Evolutionary conservation across 2,888 invertebrate genomes (phyloP).

Genomic region (Cactoblastis cactorum): DNA sequence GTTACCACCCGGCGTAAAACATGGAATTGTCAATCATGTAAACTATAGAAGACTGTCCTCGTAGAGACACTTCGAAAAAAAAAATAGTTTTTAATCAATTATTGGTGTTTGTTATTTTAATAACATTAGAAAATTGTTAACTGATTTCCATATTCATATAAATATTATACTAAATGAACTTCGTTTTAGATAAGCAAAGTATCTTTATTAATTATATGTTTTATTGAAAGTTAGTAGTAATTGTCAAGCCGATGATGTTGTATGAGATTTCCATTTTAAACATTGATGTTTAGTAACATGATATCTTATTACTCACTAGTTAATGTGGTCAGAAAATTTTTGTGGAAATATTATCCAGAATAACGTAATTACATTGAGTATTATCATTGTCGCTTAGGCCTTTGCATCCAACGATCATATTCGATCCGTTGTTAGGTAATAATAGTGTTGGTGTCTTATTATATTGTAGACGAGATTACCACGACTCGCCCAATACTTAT

Average conservation of each 20-base stretch:
- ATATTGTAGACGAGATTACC: slow-evolving; percentile 39
- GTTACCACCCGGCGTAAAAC: slow-evolving; percentile 72
- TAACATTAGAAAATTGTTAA: slow-evolving; percentile 60
- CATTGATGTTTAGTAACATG: slow-evolving; percentile 53
- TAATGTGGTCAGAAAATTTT: slow-evolving; percentile 47
- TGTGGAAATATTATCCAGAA: slow-evolving; percentile 48
- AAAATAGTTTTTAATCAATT: slow-evolving; percentile 46
- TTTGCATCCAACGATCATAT: slow-evolving; percentile 33
- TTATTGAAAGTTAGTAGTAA: slow-evolving; percentile 51
- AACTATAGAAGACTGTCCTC: slow-evolving; percentile 34
- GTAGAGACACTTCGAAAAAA: slow-evolving; percentile 32
- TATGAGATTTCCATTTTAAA: slow-evolving; percentile 56
- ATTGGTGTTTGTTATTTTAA: slow-evolving; percentile 64
- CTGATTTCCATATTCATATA: slow-evolving; percentile 48
- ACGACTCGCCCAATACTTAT: slow-evolving; percentile 44
- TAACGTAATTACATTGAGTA: slow-evolving; percentile 34
- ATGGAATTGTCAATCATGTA: slow-evolving; percentile 48
- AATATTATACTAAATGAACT: slow-evolving; percentile 62
- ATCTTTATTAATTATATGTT: slow-evolving; percentile 56
- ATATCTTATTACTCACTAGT: slow-evolving; percentile 53
- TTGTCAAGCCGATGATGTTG: slow-evolving; percentile 48
- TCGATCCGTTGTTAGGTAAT: slow-evolving; percentile 25
- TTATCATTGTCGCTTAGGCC: slow-evolving; percentile 53
- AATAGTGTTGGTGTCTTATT: slow-evolving; percentile 28
- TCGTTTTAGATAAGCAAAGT: slow-evolving; percentile 61